Evolutionary conservation across 2,113 vertebrate species (phyloP).

Genomic region (Crotalus helleri): DNA sequence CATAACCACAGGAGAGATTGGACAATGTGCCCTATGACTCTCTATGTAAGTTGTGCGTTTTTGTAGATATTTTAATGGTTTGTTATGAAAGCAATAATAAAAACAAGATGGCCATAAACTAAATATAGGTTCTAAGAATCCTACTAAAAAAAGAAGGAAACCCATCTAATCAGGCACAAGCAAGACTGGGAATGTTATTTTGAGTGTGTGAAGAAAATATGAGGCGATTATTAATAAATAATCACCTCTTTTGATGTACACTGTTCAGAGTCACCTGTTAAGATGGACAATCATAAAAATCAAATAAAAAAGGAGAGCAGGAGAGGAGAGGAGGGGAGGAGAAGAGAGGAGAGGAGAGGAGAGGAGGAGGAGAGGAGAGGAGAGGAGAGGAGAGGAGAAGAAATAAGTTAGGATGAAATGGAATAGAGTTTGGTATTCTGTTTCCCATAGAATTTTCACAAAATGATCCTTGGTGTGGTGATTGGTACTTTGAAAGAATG

Average conservation of each 20-base stretch:
- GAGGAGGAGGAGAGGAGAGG: too few species aligned
- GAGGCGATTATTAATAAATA: neutral
- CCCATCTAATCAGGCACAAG: neutral
- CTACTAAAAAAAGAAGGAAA: neutral
- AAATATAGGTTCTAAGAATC: neutral
- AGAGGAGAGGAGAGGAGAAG: too few species aligned
- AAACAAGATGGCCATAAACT: neutral
- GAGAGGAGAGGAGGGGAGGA: too few species aligned
- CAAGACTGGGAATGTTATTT: neutral
- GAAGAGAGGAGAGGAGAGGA: too few species aligned
- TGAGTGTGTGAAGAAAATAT: neutral
- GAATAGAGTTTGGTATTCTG: neutral
- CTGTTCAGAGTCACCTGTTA: too few species aligned
- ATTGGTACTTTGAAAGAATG: neutral
- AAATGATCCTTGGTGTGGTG: neutral
- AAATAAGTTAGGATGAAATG: neutral
- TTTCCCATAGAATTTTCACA: neutral
- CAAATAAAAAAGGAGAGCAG: too few species aligned
- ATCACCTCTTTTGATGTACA: too few species aligned
- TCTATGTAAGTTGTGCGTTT: neutral
- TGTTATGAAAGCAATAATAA: constrained; percentile 8
- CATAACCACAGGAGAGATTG: constrained; percentile 2
- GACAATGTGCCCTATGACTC: neutral
- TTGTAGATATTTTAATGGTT: neutral
- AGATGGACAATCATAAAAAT: too few species aligned